Base-by-base conservation (phyloP, 2,113 vertebrate species). In the Hippotragus niger region DNA sequence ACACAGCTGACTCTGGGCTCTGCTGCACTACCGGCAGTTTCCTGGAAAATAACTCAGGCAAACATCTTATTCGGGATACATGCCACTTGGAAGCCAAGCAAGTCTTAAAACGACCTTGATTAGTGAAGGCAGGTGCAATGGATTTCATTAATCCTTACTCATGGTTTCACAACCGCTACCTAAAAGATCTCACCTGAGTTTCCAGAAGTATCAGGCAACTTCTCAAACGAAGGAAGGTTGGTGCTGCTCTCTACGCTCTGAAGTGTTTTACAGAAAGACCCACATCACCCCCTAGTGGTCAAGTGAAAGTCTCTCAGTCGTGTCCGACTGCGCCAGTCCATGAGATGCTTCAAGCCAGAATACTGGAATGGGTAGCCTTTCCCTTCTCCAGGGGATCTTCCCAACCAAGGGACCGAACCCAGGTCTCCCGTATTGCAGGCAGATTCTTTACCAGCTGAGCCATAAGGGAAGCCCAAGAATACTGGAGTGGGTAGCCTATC, bases 231-330 rank as follows among this genome's bases (percentile, higher is more conserved):
- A 13, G 23, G 71, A 71, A 14, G 15, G 23, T 1, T 31, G 47
- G 1, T 1, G 5, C 7, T 62, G 52, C 9, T 27, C 23, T 23
- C 50, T 23, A 40, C 0, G 7, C 0, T 0, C 19, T 6, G 5
- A 1, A 2, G 1, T 17, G 21, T 92, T 92, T 89, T 43, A 55
- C 50, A 81, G 84, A 81, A 90, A 96, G 64, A 53, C 14, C 74
- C 14, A 81, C 64, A 93, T 58, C 8, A 1, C 82, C 91, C 21
- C 52, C 86, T 95, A 23, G 74, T 89, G 95, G 86, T 71, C 64
- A 21, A 71, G 64, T 71, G n/a, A 71, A 36, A 23, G n/a, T 71
- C 64, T 21, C 9, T 71, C 64, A 71, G n/a, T 71, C 9, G 43
- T 43, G 43, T 43, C 43, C 43, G 43, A 43, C 43, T 43, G 43